Evolutionary conservation across 2,888 invertebrate genomes (phyloP), one percentile per base, ranked within the genome.

Genomic region (Dolomedes plantarius): DNA sequence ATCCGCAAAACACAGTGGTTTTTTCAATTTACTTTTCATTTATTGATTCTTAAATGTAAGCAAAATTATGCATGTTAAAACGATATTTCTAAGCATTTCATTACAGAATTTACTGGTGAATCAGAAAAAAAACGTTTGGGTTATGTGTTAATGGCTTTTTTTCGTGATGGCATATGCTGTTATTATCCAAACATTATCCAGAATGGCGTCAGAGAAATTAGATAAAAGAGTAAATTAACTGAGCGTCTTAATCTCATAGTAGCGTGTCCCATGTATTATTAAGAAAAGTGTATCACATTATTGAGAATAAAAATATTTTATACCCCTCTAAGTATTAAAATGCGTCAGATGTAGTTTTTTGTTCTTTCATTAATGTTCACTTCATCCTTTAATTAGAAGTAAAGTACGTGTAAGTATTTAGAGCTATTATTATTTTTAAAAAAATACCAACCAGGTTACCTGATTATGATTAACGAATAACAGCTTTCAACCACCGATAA

Each of bases 211-310:
- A 41, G 41, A 46, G 67, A 75, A 67, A 28, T 31, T 29, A 19
- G 16, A 32, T 31, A 76, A 67, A 46, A 67, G n/a, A 65, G 36
- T 29, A 67, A 76, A 67, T 76, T 67, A 76, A 65, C 41, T 7
- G 27, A 13, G 31, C 28, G 31, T 32, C 74, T 46, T 46, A 76
- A 23, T 46, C 23, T 76, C 28, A 46, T 46, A 67, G 39, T 76
- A n/a, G 67, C 75, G 64, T 74, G 62, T 46, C 27, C 16, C 13
- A 27, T 5, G 16, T 46, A 23, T 56, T 73, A 19, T 73, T 32
- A 73, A 56, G 56, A 36, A 73, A 62, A 56, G 19, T n/a, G 62
- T 62, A 73, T 62, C 32, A 36, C 27, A 56, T 29, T 72, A 72
- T 56, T 62, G 32, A 73, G 46, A 16, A 73, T 73, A 56, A 31